These are phyloP conservation scores for Brachyptera putata DNA, from an alignment of 2,888 invertebrate species.

Conservation along the genomic window DNA sequence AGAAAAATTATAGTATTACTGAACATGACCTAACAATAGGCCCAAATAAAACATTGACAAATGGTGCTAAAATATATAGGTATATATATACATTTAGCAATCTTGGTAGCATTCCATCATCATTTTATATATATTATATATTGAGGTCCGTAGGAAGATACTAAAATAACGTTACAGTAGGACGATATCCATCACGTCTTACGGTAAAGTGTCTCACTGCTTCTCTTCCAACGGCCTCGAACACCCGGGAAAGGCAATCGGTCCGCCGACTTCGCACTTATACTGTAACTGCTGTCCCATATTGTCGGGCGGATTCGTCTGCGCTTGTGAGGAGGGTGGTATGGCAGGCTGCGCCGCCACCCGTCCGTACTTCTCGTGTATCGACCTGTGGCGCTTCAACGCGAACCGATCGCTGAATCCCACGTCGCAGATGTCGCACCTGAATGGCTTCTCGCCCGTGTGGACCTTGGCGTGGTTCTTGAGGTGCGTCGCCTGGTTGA, in stretches of 20 bases:
- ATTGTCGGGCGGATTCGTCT: constrained; percentile 28
- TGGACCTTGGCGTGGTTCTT: constrained; percentile 85
- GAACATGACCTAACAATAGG: too few species aligned
- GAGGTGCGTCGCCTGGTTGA: constrained; percentile 83
- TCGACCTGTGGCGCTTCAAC: constrained; percentile 77
- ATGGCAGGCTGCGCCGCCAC: constrained; percentile 33
- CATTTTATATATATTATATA: too few species aligned
- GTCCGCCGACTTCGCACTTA: constrained; percentile 39
- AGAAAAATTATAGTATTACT: too few species aligned
- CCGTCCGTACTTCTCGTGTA: constrained; percentile 79
- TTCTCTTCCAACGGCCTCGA: constrained; percentile 36
- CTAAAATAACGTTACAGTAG: too few species aligned
- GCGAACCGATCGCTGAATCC: constrained; percentile 86
- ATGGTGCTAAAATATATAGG: too few species aligned
- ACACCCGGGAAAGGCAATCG: constrained; percentile 40
- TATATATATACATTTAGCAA: too few species aligned
- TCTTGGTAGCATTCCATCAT: too few species aligned
- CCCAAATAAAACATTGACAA: too few species aligned
- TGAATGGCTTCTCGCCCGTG: constrained; percentile 76
- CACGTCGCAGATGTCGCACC: constrained; percentile 79
- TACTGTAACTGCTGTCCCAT: constrained; percentile 36
- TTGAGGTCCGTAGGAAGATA: too few species aligned
- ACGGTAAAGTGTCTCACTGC: constrained; percentile 12
- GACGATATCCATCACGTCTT: too few species aligned
- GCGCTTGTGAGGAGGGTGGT: constrained; percentile 2